These are phyloP conservation scores for Protaetia brevitarsis DNA, from an alignment of 1,140 invertebrate genomes.

Conservation along the genomic window DNA sequence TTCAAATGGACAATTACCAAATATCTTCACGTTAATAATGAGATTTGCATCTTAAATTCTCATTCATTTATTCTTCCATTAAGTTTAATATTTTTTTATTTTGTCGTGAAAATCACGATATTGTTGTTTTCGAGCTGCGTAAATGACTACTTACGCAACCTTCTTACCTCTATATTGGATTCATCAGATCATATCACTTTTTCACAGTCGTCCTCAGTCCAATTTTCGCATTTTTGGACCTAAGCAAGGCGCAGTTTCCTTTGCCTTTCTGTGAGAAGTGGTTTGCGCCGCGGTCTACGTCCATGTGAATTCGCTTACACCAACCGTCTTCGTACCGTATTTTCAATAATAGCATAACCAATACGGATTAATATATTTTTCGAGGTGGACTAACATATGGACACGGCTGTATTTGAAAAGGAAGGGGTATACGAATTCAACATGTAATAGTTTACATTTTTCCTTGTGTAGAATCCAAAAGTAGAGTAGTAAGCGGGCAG, in stretches of 20 bases:
- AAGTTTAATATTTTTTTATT: too few species aligned
- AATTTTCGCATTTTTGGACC: background rate
- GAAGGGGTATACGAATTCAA: too few species aligned
- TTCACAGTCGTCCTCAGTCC: background rate
- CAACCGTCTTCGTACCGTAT: conserved; percentile 5
- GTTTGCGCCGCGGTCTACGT: too few species aligned
- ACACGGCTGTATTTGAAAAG: background rate
- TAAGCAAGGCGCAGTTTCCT: background rate
- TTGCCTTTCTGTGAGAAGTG: too few species aligned
- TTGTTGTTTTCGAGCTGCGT: too few species aligned
- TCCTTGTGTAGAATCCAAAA: too few species aligned
- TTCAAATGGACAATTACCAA: too few species aligned
- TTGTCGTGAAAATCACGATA: background rate
- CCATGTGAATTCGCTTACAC: background rate
- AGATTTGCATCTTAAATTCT: too few species aligned
- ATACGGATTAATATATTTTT: background rate
- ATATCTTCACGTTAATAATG: too few species aligned
- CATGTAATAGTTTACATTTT: too few species aligned
- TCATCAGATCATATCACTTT: background rate
- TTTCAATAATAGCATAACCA: background rate
- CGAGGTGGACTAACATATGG: background rate
- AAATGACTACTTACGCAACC: background rate
- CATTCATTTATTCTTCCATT: too few species aligned
- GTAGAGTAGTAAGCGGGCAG: too few species aligned
- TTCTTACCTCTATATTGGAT: background rate